A percentile compares a stretch with the other conserved stretches of the same genome.
phyloP scores from a whole-genome alignment of 92 coral and sea anemone species.

The Porites evermanni region DNA sequence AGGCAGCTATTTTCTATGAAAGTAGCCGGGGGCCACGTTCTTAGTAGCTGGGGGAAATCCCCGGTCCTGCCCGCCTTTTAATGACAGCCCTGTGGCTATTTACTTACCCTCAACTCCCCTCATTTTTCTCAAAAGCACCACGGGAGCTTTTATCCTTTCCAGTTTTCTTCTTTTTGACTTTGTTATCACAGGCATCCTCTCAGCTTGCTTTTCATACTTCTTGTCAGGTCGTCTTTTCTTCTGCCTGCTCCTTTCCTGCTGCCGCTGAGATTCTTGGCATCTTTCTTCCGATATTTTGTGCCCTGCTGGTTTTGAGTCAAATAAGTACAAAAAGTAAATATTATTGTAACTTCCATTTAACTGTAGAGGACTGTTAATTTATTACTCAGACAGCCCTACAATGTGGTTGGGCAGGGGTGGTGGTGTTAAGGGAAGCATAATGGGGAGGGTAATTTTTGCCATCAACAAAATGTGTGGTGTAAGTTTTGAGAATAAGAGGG shows the following conservation, averaged over 20 bases:
- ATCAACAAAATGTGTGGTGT: no score
- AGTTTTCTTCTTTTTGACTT: slow-evolving; percentile 59
- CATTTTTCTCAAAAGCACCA: slow-evolving; percentile 52
- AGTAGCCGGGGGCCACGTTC: no score
- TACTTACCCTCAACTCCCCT: slow-evolving; percentile 22
- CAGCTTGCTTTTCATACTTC: neutral
- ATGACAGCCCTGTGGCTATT: neutral
- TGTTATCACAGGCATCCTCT: slow-evolving; percentile 28
- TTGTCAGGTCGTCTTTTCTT: neutral
- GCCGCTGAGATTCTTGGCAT: neutral
- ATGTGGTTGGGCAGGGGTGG: no score
- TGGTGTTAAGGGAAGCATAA: no score
- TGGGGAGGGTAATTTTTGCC: no score
- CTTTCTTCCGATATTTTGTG: neutral
- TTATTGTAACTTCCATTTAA: no score
- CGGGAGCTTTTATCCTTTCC: slow-evolving; percentile 79
- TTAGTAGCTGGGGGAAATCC: no score
- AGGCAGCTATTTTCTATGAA: no score
- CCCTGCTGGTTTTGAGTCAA: neutral
- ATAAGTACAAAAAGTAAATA: neutral
- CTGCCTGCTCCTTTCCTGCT: neutral
- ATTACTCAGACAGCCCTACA: no score
- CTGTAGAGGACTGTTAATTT: no score
- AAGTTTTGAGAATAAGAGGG: no score
- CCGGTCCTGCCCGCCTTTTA: no score